Percentiles rank a stretch among this genome's conserved stretches.
Evolutionary conservation across 2,888 invertebrate genomes (phyloP).

Genomic region (Noctua janthe): DNA sequence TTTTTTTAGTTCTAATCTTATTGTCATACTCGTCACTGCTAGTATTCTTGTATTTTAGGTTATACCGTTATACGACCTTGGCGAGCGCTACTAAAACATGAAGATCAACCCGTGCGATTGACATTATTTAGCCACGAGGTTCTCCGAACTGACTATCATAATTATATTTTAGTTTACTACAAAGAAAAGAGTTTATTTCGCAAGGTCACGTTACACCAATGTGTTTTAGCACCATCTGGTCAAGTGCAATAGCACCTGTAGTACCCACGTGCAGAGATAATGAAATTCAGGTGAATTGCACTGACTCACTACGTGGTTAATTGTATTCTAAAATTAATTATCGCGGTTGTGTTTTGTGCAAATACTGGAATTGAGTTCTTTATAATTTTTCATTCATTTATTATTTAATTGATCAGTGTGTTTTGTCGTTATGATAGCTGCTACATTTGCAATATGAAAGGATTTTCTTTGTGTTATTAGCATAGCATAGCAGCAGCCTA

Average conservation of each 20-base stretch:
- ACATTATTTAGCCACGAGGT: not conserved
- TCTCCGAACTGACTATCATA: not conserved
- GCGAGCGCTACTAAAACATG: not conserved
- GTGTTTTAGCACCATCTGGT: constrained; percentile 28
- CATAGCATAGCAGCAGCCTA: too few species aligned
- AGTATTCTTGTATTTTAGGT: not conserved
- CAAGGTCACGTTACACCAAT: not conserved
- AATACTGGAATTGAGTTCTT: not conserved
- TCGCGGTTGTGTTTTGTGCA: constrained; percentile 22
- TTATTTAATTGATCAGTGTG: not conserved
- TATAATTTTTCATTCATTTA: constrained; percentile 12
- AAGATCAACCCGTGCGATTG: fast-evolving
- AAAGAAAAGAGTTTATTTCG: constrained; percentile 4
- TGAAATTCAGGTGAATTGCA: constrained; percentile 17
- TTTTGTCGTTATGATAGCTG: not conserved
- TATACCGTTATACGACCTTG: not conserved
- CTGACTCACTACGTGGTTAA: constrained; percentile 22
- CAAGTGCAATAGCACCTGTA: constrained; percentile 28
- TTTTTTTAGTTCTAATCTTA: not conserved
- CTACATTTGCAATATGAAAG: not conserved
- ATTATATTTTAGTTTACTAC: not conserved
- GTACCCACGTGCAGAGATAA: constrained; percentile 29
- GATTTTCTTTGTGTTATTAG: not conserved
- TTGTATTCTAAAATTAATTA: constrained; percentile 14
- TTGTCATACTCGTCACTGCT: not conserved